phyloP scores from a whole-genome alignment of 2,888 invertebrate species.

The Zhuqinia jingwanae region DNA sequence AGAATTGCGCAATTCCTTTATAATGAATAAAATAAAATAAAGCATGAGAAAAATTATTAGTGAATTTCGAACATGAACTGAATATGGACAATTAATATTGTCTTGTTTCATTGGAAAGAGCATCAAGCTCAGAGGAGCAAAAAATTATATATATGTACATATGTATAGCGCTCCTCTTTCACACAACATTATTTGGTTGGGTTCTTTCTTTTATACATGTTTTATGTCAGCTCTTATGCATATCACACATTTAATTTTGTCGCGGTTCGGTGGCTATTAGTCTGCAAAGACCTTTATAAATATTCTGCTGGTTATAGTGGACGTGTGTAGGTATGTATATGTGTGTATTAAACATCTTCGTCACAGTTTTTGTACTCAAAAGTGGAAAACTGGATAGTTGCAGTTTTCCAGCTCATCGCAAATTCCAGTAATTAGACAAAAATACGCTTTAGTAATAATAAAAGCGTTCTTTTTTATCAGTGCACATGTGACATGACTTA shows the following conservation, averaged over 20 bases:
- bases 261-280: neutral
- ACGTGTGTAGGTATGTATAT: no score
- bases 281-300: conserved; percentile 1
- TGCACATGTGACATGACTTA: neutral
- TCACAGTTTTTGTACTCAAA: neutral
- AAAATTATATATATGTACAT: no score
- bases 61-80: neutral
- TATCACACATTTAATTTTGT: neutral
- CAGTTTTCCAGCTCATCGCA: neutral
- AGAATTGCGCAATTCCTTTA: neutral
- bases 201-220: neutral
- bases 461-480: no score
- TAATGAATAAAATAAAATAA: neutral
- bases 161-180: neutral
- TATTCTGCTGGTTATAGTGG: no score
- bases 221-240: no score
- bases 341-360: neutral
- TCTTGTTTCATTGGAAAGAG: no score
- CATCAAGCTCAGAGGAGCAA: no score
- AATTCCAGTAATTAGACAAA: conserved; percentile 8
- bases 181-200: neutral
- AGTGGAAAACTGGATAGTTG: conserved; percentile 7
- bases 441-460: no score
- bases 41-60: neutral
- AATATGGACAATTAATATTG: no score